Conservation (phyloP, 2,888 invertebrate species). For the Nemotelus pantherinus region DNA sequence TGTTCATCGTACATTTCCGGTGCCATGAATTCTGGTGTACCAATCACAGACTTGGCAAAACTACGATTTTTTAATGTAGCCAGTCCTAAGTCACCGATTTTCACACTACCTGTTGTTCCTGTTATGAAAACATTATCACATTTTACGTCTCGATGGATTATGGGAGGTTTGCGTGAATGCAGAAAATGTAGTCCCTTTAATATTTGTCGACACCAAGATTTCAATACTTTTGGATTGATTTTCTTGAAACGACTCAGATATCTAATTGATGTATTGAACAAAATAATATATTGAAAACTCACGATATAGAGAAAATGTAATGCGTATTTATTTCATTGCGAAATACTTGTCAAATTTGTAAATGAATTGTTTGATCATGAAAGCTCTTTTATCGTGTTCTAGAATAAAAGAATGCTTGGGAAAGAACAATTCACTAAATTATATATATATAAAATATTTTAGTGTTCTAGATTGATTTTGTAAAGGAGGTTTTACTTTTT, state of each 20-base stretch:
- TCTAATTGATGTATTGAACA: conserved; percentile 65
- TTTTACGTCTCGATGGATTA: conserved; percentile 95
- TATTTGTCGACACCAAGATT: conserved; percentile 99
- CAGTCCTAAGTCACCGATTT: conserved; percentile 97
- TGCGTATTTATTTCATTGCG: too few species aligned
- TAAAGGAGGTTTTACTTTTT: too few species aligned
- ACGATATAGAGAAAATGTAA: too few species aligned
- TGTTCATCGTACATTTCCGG: conserved; percentile 99
- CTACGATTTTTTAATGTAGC: conserved; percentile 98
- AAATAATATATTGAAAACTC: too few species aligned
- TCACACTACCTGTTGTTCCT: conserved; percentile 98
- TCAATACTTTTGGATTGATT: conserved; percentile 96
- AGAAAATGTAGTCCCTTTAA: conserved; percentile 96
- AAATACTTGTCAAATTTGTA: too few species aligned
- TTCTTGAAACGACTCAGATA: conserved; percentile 96
- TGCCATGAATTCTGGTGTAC: conserved; percentile 73
- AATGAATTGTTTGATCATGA: too few species aligned
- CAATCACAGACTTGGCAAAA: conserved; percentile 98
- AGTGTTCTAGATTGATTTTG: too few species aligned
- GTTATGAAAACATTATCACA: conserved; percentile 99
- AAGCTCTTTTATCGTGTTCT: not conserved
- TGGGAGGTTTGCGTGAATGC: conserved; percentile 94
- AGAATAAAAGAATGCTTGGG: not conserved
- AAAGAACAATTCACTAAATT: too few species aligned
- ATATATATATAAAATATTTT: conserved; percentile 61